A percentile compares a stretch with the other conserved stretches of the same genome.
Conservation (phyloP, 2,888 invertebrate species). For the Neoscelio sp. region DNA sequence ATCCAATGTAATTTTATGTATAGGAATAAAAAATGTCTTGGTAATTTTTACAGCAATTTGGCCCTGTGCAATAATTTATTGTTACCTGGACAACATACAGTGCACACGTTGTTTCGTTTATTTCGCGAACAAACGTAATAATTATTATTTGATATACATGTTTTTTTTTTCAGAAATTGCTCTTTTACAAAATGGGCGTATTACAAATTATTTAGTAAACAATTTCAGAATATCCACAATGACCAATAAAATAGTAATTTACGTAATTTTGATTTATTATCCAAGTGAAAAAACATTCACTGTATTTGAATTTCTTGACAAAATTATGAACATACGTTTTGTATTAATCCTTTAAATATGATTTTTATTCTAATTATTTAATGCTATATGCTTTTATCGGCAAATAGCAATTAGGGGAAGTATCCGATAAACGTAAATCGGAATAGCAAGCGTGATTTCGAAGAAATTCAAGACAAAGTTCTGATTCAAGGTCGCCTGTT, state of each 20-base stretch:
- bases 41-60: conserved; percentile 42
- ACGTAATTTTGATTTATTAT: too few relatives aligned
- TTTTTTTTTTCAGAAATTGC: neutral
- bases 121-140: conserved; percentile 9
- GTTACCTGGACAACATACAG: conserved; percentile 11
- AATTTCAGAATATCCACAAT: too few relatives aligned
- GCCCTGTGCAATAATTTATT: conserved; percentile 34
- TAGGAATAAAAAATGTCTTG: conserved; percentile 38
- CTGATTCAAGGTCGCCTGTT: conserved; percentile 31
- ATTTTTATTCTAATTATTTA: too few relatives aligned
- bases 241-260: too few relatives aligned
- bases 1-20: conserved; percentile 45
- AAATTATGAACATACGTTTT: too few relatives aligned
- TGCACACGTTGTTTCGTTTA: conserved; percentile 13
- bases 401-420: neutral
- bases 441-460: neutral
- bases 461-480: conserved; percentile 10
- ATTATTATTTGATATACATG: neutral
- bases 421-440: neutral
- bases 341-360: too few relatives aligned
- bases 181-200: too few relatives aligned
- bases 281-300: too few relatives aligned
- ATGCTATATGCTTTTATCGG: too few relatives aligned
- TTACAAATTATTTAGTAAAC: too few relatives aligned
- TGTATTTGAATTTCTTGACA: too few relatives aligned